These are phyloP conservation scores for Sandelia bainsii DNA, from an alignment of 2,797 vertebrate genomes.

Conservation along the genomic window DNA sequence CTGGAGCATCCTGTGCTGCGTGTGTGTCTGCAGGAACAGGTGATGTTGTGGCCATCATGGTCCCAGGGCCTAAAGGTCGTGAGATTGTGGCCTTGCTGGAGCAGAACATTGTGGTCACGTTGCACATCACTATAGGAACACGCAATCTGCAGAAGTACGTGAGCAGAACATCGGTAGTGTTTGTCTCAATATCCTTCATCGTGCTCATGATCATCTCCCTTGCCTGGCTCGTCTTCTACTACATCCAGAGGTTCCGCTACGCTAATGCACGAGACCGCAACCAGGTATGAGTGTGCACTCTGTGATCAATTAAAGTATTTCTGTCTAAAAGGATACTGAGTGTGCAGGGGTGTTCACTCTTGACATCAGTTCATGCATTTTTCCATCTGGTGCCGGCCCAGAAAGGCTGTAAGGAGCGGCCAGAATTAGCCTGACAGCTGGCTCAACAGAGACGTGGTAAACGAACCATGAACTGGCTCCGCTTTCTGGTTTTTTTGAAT, in stretches of 20 bases:
- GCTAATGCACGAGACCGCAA: slow-evolving; percentile 97
- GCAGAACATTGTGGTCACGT: slow-evolving; percentile 87
- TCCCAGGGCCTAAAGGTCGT: slow-evolving; percentile 94
- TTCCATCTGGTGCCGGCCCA: slow-evolving; percentile 34
- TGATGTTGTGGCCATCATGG: slow-evolving; percentile 97
- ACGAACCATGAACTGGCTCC: slow-evolving; percentile 55
- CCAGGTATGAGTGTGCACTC: slow-evolving; percentile 86
- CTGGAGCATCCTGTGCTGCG: neutral
- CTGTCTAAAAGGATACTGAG: neutral
- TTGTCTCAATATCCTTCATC: slow-evolving; percentile 99
- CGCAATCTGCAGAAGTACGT: slow-evolving; percentile 99
- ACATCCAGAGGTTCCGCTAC: slow-evolving; percentile 98
- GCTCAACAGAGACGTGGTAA: slow-evolving; percentile 23
- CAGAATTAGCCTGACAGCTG: slow-evolving; percentile 61
- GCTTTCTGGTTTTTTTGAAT: slow-evolving; percentile 22
- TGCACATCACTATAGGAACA: slow-evolving; percentile 96
- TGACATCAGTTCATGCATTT: slow-evolving; percentile 5
- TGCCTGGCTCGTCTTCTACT: slow-evolving; percentile 99
- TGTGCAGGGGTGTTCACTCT: slow-evolving; percentile 6
- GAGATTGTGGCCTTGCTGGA: slow-evolving; percentile 93
- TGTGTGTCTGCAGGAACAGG: slow-evolving; percentile 85
- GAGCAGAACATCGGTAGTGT: slow-evolving; percentile 97
- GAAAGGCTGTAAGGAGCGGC: slow-evolving; percentile 17
- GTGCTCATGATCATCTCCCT: slow-evolving; percentile 99
- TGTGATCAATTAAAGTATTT: neutral